These are phyloP conservation scores for Anabas testudineus DNA, from an alignment of 2,797 vertebrate genomes.

Conservation along the genomic window DNA sequence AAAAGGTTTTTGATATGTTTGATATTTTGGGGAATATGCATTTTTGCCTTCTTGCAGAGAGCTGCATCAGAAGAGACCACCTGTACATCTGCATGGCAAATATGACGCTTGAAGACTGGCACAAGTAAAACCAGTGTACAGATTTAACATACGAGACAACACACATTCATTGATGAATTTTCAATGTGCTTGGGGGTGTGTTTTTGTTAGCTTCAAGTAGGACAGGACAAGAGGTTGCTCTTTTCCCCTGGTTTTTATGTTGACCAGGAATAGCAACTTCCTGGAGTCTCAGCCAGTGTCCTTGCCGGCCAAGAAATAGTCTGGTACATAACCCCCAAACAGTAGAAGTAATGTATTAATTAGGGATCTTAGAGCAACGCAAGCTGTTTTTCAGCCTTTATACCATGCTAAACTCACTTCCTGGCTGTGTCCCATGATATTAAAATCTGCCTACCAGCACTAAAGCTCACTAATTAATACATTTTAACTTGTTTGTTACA, in stretches of 20 bases:
- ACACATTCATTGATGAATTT: too few relatives aligned
- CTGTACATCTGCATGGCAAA: background rate
- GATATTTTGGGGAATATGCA: slow-evolving; percentile 17
- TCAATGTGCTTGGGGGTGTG: background rate
- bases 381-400: background rate
- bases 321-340: background rate
- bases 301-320: background rate
- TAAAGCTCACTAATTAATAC: background rate
- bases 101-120: background rate
- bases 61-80: background rate
- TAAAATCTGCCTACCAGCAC: background rate
- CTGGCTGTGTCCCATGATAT: background rate
- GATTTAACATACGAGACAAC: too few relatives aligned
- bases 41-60: slow-evolving; percentile 1
- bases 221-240: too few relatives aligned
- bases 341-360: background rate
- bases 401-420: slow-evolving; percentile 1
- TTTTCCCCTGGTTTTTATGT: too few relatives aligned
- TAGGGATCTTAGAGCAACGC: background rate
- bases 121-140: background rate
- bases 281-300: background rate
- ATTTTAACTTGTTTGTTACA: background rate
- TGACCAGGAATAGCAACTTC: too few relatives aligned
- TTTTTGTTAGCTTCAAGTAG: background rate
- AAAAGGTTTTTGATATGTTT: slow-evolving; percentile 21